These are phyloP conservation scores for Catocala fraxini DNA, from an alignment of 2,888 invertebrate species.

Conservation along the genomic window DNA sequence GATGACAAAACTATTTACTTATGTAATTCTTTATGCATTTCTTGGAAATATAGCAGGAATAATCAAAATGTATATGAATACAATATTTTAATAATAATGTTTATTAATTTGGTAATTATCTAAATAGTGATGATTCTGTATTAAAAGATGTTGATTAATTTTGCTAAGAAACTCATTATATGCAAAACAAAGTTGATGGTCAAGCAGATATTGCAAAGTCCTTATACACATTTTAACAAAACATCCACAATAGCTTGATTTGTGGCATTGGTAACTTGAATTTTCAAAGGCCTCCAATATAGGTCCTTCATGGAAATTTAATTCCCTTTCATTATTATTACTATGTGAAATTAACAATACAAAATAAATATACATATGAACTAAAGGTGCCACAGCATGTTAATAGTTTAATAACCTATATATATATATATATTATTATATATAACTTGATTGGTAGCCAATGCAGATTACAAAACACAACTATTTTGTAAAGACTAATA, in stretches of 20 bases:
- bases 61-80: constrained; percentile 20
- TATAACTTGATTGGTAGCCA: background rate
- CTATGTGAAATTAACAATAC: constrained; percentile 29
- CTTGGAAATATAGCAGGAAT: background rate
- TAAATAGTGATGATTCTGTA: constrained; percentile 27
- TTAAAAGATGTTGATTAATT: constrained; percentile 22
- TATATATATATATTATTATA: constrained; percentile 10
- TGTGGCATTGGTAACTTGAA: constrained; percentile 47
- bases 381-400: constrained; percentile 17
- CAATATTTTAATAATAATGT: constrained; percentile 12
- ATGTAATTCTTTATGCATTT: background rate
- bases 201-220: constrained; percentile 25
- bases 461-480: constrained; percentile 11
- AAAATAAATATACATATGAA: constrained; percentile 32
- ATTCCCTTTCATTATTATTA: constrained; percentile 27
- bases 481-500: too few relatives aligned
- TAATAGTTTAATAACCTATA: constrained; percentile 14
- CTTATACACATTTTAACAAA: constrained; percentile 20
- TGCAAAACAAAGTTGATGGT: constrained; percentile 23
- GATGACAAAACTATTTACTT: constrained; percentile 4
- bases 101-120: constrained; percentile 20
- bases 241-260: constrained; percentile 31
- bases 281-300: constrained; percentile 35
- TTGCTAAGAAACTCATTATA: constrained; percentile 13
- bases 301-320: constrained; percentile 40